These are phyloP conservation scores for Drusus annulatus DNA, from an alignment of 1,140 invertebrate genomes.

Conservation along the genomic window DNA sequence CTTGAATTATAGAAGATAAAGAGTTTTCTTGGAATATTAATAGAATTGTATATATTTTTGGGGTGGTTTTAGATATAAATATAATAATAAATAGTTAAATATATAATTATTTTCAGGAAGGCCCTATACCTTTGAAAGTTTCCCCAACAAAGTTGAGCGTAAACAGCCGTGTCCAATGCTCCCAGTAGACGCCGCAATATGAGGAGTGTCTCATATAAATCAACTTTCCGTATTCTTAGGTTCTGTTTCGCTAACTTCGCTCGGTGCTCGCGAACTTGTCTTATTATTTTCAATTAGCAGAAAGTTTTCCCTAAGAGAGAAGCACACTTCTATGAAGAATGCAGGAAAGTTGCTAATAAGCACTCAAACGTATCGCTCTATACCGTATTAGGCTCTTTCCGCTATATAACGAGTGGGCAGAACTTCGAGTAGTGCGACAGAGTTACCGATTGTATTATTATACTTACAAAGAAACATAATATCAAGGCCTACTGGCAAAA, in stretches of 20 bases:
- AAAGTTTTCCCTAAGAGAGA: conserved; percentile 50
- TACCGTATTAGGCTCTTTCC: background rate
- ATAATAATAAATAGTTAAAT: too few species aligned
- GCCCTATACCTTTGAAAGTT: conserved; percentile 3
- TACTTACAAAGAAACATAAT: too few species aligned
- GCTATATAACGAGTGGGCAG: background rate
- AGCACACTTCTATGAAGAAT: background rate
- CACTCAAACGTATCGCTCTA: conserved; percentile 55
- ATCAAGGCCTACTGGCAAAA: too few species aligned
- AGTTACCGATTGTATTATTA: too few species aligned
- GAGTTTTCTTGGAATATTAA: too few species aligned
- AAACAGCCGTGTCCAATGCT: conserved; percentile 20
- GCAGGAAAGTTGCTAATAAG: conserved; percentile 51
- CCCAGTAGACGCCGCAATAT: conserved; percentile 35
- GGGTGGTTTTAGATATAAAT: too few species aligned
- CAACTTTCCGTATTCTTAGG: conserved; percentile 58
- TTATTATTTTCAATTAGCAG: conserved; percentile 59
- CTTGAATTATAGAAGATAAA: too few species aligned
- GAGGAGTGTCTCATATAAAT: conserved; percentile 53
- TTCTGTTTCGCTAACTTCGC: conserved; percentile 49
- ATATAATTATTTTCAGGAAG: too few species aligned
- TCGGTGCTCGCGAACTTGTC: conserved; percentile 50
- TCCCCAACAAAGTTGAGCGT: conserved; percentile 5
- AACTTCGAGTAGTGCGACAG: too few species aligned
- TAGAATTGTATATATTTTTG: too few species aligned